Base-by-base conservation (phyloP, 2,888 invertebrate genomes). In the Ditylenchus weischeri region DNA sequence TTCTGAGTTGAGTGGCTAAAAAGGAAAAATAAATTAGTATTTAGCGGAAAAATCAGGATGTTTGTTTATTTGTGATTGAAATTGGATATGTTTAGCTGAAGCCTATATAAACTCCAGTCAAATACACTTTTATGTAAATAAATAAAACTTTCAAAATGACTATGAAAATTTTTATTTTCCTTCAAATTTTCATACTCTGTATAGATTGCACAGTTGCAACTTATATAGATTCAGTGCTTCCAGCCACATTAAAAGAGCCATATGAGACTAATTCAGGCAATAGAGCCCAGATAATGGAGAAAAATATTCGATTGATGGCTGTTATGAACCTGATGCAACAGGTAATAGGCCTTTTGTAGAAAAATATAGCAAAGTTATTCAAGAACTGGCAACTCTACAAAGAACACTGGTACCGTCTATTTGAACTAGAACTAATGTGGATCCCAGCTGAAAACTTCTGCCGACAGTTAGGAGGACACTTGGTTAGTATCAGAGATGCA, bases 371-470 rank as follows among this genome's bases (percentile, higher is more conserved):
- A 29, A 5, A 29, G 29, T 29, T 29, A 29, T 29, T 29, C 29
- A 23, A 75, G 73, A 65, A 64, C 48, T 80, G 80, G 80, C 72
- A 76, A 58, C 72, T 80, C 59, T 78, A 74, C 69, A 72, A 72
- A 54, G 73, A 73, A 50, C 72, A 77, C 69, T 80, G 77, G 76
- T 80, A 80, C 66, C 71, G 71, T 59, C 72, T 80, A 49, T 80
- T 79, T 69, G 78, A 80, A 60, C 65, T 72, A 13, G 80, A 80
- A 65, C 60, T 80, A 50, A 76, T 76, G 75, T 80, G 80, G 80
- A 73, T 79, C 57, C 76, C 78, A 47, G 80, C 80, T 0, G 79
- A 80, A 65, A 80, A 80, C 51, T 79, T 79, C 60, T 80, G 80
- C 57, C 71, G 78, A 49, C 73, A 77, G 8, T 72, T 79, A 69